Evolutionary conservation across 2,113 vertebrate species (phyloP).

Genomic region (Pluvialis apricaria): DNA sequence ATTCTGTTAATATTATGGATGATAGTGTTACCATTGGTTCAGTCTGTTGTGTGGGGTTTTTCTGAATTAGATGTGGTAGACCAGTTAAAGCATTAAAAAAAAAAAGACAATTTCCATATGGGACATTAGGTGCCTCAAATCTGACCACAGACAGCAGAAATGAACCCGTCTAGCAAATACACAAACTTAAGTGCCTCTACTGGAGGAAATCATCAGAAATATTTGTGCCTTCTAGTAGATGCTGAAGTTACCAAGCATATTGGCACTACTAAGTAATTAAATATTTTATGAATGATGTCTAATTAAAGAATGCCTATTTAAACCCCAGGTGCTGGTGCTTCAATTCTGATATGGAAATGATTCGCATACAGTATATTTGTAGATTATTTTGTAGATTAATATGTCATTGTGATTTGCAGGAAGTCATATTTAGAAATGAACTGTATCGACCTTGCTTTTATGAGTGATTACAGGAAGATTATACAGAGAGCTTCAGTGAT

Average conservation of each 20-base stretch:
- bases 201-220: neutral
- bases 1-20: neutral
- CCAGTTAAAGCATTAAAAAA: neutral
- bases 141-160: neutral
- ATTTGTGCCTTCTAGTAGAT: neutral
- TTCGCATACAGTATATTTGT: neutral
- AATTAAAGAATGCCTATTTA: neutral
- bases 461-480: neutral
- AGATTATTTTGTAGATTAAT: neutral
- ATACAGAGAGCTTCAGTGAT: neutral
- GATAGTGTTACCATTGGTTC: neutral
- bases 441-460: neutral
- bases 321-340: neutral
- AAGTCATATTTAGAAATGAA: conserved; percentile 2
- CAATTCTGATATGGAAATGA: neutral
- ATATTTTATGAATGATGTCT: neutral
- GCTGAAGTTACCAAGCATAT: neutral
- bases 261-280: neutral
- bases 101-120: neutral
- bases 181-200: neutral
- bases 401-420: neutral
- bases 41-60: neutral
- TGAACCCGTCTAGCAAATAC: neutral
- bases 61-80: neutral
- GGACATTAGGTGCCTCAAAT: neutral